phyloP scores from a whole-genome alignment of 2,113 vertebrate species.

The Andinoacara biseriatus region DNA sequence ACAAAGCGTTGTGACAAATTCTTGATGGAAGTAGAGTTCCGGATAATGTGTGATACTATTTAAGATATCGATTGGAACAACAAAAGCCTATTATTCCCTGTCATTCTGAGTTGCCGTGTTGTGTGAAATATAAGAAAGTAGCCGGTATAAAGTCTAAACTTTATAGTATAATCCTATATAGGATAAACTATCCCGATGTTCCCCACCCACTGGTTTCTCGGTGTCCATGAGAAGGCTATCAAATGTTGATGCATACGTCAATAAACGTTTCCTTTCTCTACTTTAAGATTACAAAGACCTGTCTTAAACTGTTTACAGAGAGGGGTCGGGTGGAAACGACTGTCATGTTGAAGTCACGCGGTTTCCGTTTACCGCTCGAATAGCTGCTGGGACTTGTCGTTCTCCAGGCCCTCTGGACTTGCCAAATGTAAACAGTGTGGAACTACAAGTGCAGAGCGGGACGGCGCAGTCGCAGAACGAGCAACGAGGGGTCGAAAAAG shows the following conservation, averaged over 20 bases:
- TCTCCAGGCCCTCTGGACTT: rapidly evolving
- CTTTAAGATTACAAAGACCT: background rate
- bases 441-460: constrained; percentile 64
- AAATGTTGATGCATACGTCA: background rate
- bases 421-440: rapidly evolving
- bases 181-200: background rate
- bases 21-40: background rate
- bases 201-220: background rate
- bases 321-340: background rate
- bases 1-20: background rate
- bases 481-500: background rate
- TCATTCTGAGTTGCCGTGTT: constrained; percentile 29
- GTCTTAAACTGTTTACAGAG: background rate
- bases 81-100: rapidly evolving
- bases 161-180: too few species aligned
- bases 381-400: constrained; percentile 55
- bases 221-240: background rate
- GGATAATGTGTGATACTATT: background rate
- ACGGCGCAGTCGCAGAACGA: constrained; percentile 32
- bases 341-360: constrained; percentile 51
- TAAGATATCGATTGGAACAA: background rate
- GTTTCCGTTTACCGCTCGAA: constrained; percentile 28
- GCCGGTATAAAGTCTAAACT: background rate
- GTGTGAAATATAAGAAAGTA: background rate
- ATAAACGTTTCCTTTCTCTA: background rate